These are phyloP conservation scores for Mellilla xanthometata DNA, from an alignment of 2,888 invertebrate species.

Conservation along the genomic window DNA sequence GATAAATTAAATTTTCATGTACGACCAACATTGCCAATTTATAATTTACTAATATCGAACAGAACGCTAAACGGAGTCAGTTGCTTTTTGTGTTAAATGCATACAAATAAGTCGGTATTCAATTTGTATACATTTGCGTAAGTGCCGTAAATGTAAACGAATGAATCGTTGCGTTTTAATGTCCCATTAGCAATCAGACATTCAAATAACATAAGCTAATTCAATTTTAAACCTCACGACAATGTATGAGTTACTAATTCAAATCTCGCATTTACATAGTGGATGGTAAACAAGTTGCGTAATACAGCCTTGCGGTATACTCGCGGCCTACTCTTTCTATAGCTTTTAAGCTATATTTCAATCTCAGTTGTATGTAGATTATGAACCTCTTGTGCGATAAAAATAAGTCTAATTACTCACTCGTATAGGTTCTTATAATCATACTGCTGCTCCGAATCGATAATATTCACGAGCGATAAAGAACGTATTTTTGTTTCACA, in stretches of 20 bases:
- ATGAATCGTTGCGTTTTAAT: too few species aligned
- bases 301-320: constrained; percentile 38
- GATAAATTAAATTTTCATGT: too few species aligned
- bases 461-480: too few species aligned
- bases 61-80: too few species aligned
- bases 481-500: too few species aligned
- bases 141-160: too few species aligned
- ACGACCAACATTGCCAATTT: too few species aligned
- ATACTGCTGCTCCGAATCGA: not conserved
- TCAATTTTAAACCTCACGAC: constrained; percentile 30
- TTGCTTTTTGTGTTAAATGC: too few species aligned
- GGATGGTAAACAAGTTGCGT: constrained; percentile 44
- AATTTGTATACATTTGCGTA: constrained; percentile 1
- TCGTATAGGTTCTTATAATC: not conserved
- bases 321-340: constrained; percentile 7
- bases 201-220: constrained; percentile 24
- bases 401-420: too few species aligned
- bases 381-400: too few species aligned
- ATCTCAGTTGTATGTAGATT: not conserved
- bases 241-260: constrained; percentile 34
- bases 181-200: constrained; percentile 11
- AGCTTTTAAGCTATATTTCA: not conserved
- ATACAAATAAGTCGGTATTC: too few species aligned
- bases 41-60: too few species aligned
- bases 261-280: constrained; percentile 48